Base-by-base conservation (phyloP, 1,140 invertebrate species). In the Euborellia annulipes region DNA sequence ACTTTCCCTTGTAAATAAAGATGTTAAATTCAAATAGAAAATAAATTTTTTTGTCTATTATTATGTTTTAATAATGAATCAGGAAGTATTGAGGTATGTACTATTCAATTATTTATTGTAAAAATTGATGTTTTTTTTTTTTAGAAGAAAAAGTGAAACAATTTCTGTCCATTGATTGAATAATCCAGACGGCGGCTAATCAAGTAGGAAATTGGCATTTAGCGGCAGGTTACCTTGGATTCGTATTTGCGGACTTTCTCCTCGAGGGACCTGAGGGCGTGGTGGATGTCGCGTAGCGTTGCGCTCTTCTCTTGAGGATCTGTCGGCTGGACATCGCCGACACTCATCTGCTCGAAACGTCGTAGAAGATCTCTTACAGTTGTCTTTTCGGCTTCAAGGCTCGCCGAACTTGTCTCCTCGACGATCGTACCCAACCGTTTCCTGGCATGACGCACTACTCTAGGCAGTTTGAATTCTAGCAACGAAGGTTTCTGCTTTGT, bases 331-430 rank as follows among this genome's bases (percentile, higher is more conserved):
- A 27, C 50, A 46, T 47, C 41, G 42, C 23, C 45, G 46, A n/a
- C 40, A 20, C 22, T 16, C 20, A 30, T 45, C 27, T 27, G 23
- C 55, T 85, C 82, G 59, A 85, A 84, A 40, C 80, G 68, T 22
- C 79, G 79, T 43, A 85, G 62, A 50, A 85, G 84, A 53, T 83
- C 81, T 51, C 79, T 78, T 22, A 85, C 82, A 46, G 81, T 83
- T 48, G 84, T 70, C 64, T 84, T 83, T 57, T 83, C 80, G 6
- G 64, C 66, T 4, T 72, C 73, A 4, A 27, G 11, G 11, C 23
- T 27, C 23, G 23, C 23, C 16, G 16, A 18, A 9, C 21, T 30
- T 17, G 27, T 16, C 52, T 85, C 81, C 57, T 85, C 81, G n/a
- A 78, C 70, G 27, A 85, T 83, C 2, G 81, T 83, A 60, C 81